phyloP scores from a whole-genome alignment of 1,140 invertebrate genomes.

The Conopomorpha cramerella region DNA sequence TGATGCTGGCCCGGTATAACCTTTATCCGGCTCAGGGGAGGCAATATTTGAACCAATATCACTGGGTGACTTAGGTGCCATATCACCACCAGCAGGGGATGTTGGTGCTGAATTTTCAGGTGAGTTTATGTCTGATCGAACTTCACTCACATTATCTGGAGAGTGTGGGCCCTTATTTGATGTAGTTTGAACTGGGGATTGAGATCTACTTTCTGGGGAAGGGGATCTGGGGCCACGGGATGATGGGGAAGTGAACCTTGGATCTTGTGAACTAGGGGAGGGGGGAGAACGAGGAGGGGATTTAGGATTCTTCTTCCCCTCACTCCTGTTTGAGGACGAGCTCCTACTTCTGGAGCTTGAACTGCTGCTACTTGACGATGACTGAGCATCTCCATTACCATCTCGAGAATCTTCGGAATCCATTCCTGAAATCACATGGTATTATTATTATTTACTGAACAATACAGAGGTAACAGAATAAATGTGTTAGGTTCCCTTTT shows the following conservation, averaged over 20 bases:
- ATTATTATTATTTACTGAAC: too few relatives aligned
- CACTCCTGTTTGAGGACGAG: constrained; percentile 40
- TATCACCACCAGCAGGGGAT: constrained; percentile 30
- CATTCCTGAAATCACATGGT: constrained; percentile 49
- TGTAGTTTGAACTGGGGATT: constrained; percentile 11
- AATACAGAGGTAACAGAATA: too few relatives aligned
- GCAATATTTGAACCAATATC: constrained; percentile 31
- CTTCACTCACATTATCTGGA: constrained; percentile 37
- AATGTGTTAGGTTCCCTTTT: too few relatives aligned
- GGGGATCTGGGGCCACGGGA: constrained; percentile 13
- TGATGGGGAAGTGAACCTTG: constrained; percentile 30
- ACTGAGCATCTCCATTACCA: constrained; percentile 36
- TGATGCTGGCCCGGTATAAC: constrained; percentile 14
- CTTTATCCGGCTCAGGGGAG: constrained; percentile 24
- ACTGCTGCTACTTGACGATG: constrained; percentile 54
- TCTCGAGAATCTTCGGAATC: constrained; percentile 58
- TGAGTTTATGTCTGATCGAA: constrained; percentile 47
- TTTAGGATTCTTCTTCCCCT: constrained; percentile 36
- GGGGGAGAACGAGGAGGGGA: constrained; percentile 13
- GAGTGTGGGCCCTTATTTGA: constrained; percentile 19
- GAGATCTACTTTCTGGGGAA: constrained; percentile 10
- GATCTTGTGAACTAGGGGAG: constrained; percentile 21
- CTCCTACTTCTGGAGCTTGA: constrained; percentile 48
- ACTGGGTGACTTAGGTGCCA: constrained; percentile 35
- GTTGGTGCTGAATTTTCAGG: constrained; percentile 38